These are phyloP conservation scores for Chromoteleia sp. DNA, from an alignment of 2,888 invertebrate genomes.

Conservation along the genomic window DNA sequence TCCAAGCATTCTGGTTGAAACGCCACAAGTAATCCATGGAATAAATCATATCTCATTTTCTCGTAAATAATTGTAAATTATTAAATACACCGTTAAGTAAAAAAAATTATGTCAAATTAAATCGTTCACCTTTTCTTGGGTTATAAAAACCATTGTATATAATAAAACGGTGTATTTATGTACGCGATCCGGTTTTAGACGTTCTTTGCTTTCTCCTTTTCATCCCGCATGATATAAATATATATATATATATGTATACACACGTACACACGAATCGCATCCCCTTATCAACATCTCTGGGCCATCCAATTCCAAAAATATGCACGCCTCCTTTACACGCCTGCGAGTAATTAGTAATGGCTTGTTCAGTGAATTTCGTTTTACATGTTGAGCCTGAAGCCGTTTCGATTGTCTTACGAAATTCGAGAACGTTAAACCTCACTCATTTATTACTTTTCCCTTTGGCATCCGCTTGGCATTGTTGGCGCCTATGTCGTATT, in stretches of 20 bases:
- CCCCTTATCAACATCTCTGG: constrained; percentile 37
- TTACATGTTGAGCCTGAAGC: not conserved
- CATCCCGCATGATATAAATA: constrained; percentile 21
- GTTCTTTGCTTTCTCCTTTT: constrained; percentile 27
- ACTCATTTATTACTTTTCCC: constrained; percentile 19
- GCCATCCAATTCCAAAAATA: constrained; percentile 36
- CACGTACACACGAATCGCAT: constrained; percentile 12
- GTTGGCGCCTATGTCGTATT: constrained; percentile 7
- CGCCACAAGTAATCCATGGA: not conserved
- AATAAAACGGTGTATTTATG: constrained; percentile 43
- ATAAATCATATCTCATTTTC: not conserved
- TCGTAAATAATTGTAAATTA: not conserved
- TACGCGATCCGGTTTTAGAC: constrained; percentile 28
- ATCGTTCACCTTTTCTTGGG: not conserved
- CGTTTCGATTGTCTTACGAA: constrained; percentile 22
- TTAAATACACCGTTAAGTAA: not conserved
- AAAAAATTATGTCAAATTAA: not conserved
- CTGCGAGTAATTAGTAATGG: constrained; percentile 21
- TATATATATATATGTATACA: no score
- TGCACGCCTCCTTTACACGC: constrained; percentile 9
- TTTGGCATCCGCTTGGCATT: constrained; percentile 17
- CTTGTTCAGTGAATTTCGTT: constrained; percentile 3
- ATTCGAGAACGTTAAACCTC: constrained; percentile 1
- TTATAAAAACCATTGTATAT: constrained; percentile 19
- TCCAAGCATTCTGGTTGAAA: not conserved